These are phyloP conservation scores for Vultur gryphus DNA, from an alignment of 2,797 vertebrate species.

Conservation along the genomic window DNA sequence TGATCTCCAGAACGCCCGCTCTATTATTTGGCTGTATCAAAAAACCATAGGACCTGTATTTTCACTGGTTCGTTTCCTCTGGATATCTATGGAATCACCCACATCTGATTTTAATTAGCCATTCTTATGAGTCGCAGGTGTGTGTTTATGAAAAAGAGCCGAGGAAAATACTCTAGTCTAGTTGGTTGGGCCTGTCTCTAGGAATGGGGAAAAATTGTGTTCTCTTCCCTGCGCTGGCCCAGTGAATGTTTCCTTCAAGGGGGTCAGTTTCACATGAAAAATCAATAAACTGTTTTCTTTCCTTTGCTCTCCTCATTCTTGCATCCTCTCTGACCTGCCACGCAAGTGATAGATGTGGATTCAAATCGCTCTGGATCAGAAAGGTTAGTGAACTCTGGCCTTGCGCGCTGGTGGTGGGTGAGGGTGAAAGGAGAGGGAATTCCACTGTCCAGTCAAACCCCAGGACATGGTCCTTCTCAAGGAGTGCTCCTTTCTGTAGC, in stretches of 20 bases:
- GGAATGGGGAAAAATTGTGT: neutral
- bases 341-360: neutral
- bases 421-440: neutral
- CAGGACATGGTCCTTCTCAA: neutral
- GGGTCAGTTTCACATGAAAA: neutral
- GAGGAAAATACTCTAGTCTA: neutral
- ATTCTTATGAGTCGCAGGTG: neutral
- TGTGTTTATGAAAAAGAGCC: neutral
- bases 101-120: slow-evolving; percentile 3
- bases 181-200: neutral
- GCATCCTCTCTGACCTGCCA: neutral
- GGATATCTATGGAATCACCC: neutral
- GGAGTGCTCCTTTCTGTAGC: neutral
- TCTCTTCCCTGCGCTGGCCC: neutral
- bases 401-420: neutral
- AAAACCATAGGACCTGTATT: neutral
- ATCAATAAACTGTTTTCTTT: neutral
- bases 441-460: neutral
- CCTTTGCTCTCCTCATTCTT: neutral
- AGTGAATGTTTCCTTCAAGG: neutral
- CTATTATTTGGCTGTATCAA: neutral
- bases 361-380: neutral
- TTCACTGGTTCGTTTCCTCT: neutral
- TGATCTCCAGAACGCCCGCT: neutral
- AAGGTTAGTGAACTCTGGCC: neutral